Evolutionary conservation across 2,888 invertebrate genomes (phyloP), one percentile per base, ranked within the genome.

Genomic region (Sarcophaga carnaria): DNA sequence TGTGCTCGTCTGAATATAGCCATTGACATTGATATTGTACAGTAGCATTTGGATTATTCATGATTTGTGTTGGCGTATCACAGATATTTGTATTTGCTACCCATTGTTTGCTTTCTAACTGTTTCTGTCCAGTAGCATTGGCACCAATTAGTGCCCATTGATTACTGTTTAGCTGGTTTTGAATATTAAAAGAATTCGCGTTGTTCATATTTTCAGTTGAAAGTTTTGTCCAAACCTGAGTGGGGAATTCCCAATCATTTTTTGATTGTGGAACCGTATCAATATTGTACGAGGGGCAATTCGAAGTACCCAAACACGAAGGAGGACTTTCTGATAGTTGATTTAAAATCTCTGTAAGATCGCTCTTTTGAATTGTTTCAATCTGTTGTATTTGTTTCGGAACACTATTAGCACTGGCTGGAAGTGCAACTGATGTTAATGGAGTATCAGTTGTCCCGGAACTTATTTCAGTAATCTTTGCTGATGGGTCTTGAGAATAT

Each of bases 241-340:
- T 69, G 20, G 87, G 82, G n/a, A 74, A 12, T 75, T 86, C 86
- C 60, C 84, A 67, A 72, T 86, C 85, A 47, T 87, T 81, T 0
- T 87, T 83, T n/a, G 76, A 75, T 49, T 88, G 85, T 10, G 87
- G 25, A 5, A n/a, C n/a, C n/a, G n/a, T n/a, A n/a, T n/a, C n/a
- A n/a, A n/a, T n/a, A n/a, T n/a, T n/a, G n/a, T n/a, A n/a, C n/a
- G n/a, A n/a, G n/a, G n/a, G n/a, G n/a, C n/a, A n/a, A n/a, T n/a
- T n/a, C n/a, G n/a, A n/a, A n/a, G n/a, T n/a, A n/a, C n/a, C n/a
- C n/a, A n/a, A n/a, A n/a, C n/a, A n/a, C n/a, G n/a, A n/a, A n/a
- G n/a, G n/a, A n/a, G n/a, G n/a, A n/a, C n/a, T n/a, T n/a, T n/a
- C n/a, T n/a, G n/a, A n/a, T n/a, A n/a, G n/a, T n/a, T n/a, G n/a